These are phyloP conservation scores for Pristionchus pacificus DNA, from an alignment of 1,140 invertebrate species.

Conservation along the genomic window DNA sequence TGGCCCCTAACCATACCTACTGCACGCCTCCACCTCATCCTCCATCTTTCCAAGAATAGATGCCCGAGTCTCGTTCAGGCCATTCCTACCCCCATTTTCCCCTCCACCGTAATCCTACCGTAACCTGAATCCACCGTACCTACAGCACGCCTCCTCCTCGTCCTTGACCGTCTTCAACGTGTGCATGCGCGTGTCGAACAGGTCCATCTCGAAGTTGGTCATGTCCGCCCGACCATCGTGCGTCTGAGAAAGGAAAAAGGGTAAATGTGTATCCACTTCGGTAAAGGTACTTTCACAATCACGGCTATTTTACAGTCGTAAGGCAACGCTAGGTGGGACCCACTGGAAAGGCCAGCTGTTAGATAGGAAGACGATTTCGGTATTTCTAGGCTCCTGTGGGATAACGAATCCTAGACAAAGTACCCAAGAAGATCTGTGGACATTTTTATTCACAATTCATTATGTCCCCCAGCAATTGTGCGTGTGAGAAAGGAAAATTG, in stretches of 20 bases:
- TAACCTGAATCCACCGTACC: slow-evolving; percentile 14
- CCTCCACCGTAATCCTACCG: not conserved
- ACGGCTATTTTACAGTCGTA: not conserved
- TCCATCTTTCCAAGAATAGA: no score
- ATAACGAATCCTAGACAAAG: no score
- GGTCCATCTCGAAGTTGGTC: slow-evolving; percentile 54
- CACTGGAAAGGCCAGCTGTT: no score
- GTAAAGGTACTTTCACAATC: not conserved
- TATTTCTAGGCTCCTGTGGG: no score
- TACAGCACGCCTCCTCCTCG: slow-evolving; percentile 42
- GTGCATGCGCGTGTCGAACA: slow-evolving; percentile 46
- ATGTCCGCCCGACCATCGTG: slow-evolving; percentile 53
- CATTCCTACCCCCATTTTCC: not conserved
- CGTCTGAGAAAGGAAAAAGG: slow-evolving; percentile 39
- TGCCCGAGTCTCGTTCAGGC: no score
- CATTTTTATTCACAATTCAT: no score
- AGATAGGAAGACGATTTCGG: no score
- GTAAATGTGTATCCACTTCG: not conserved
- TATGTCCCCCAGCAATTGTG: no score
- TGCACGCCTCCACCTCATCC: no score
- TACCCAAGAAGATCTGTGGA: no score
- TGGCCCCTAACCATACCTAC: no score
- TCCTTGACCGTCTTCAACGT: slow-evolving; percentile 43
- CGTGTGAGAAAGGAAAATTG: no score
- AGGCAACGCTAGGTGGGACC: not conserved